These are phyloP conservation scores for Smithornis capensis DNA, from an alignment of 2,113 vertebrate genomes.

Conservation along the genomic window DNA sequence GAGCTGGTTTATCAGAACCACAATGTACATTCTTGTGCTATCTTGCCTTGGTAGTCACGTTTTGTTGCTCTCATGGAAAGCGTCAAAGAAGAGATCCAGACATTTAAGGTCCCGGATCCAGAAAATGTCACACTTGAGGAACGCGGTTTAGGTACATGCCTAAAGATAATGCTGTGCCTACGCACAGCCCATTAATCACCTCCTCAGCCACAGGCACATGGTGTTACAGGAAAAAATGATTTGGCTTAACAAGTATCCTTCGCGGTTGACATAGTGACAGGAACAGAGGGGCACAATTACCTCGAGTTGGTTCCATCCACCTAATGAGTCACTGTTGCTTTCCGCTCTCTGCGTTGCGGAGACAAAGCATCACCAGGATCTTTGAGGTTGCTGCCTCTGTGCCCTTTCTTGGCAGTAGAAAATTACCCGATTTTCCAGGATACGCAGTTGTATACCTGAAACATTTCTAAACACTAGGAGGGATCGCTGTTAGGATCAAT, in stretches of 20 bases:
- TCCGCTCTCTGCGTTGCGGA: not conserved
- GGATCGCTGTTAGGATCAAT: not conserved
- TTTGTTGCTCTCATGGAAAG: not conserved
- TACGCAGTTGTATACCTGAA: not conserved
- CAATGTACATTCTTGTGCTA: not conserved
- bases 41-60: not conserved
- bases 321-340: not conserved
- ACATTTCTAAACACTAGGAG: not conserved
- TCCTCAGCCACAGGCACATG: not conserved
- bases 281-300: not conserved
- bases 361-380: not conserved
- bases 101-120: not conserved
- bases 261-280: not conserved
- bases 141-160: fast-evolving
- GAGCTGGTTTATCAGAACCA: not conserved
- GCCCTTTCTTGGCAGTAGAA: not conserved
- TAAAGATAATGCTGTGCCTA: not conserved
- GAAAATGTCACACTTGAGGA: not conserved
- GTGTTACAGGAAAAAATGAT: not conserved
- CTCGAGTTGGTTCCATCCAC: not conserved
- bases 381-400: not conserved
- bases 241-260: not conserved
- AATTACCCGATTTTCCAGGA: not conserved
- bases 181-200: not conserved
- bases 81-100: not conserved